These are phyloP conservation scores for Manis crassicaudata DNA, from an alignment of 2,797 vertebrate species.

Conservation along the genomic window DNA sequence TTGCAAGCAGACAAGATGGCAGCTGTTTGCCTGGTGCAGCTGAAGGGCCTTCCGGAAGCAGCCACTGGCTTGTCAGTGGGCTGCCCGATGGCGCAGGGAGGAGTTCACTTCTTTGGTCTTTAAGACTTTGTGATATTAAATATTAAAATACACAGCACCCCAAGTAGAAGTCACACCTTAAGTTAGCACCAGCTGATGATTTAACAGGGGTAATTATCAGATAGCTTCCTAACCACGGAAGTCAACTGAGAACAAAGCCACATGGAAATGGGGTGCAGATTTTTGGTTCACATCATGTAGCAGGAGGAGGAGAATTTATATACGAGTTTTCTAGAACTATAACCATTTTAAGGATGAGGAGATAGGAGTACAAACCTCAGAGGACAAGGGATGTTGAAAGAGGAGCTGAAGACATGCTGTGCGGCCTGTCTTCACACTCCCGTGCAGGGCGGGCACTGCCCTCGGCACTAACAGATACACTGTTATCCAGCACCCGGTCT, in stretches of 20 bases:
- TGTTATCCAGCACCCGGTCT: neutral
- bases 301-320: neutral
- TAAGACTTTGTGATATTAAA: neutral
- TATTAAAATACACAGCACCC: neutral
- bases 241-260: slow-evolving; percentile 8
- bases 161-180: neutral
- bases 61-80: neutral
- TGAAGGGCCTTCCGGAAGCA: neutral
- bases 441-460: neutral
- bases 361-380: neutral
- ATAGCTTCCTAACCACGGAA: neutral
- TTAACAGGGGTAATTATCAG: neutral
- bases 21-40: too few relatives aligned
- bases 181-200: neutral
- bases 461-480: neutral
- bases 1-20: neutral
- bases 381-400: neutral
- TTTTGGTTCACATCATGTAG: neutral
- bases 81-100: neutral
- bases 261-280: neutral
- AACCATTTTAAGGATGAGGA: neutral
- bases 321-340: neutral
- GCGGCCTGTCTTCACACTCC: neutral
- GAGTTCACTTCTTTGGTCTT: neutral
- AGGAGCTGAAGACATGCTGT: neutral